Evolutionary conservation across 2,797 vertebrate species (phyloP).

Genomic region (Acropternis orthonyx): DNA sequence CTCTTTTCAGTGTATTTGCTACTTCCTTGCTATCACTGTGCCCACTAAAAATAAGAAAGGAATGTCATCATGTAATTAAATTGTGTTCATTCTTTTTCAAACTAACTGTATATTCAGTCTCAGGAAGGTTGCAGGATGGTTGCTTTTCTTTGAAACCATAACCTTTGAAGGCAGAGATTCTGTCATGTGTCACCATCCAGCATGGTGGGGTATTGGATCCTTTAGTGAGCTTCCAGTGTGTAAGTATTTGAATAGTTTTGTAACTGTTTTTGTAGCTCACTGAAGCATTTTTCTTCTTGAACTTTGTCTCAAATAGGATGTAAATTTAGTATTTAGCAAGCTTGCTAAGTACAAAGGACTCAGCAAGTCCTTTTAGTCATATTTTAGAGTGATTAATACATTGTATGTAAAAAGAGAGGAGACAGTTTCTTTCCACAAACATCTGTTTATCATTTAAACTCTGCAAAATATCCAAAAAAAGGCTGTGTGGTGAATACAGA

Average conservation of each 20-base stretch:
- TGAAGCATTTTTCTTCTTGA: conserved; percentile 37
- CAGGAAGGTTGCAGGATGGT: background rate
- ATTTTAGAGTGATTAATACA: conserved; percentile 65
- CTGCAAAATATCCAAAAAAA: conserved; percentile 37
- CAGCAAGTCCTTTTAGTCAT: conserved; percentile 57
- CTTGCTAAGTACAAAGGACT: conserved; percentile 33
- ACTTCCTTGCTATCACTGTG: background rate
- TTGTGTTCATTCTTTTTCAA: background rate
- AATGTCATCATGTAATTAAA: background rate
- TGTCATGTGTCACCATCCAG: background rate
- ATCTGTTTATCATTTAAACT: conserved; percentile 69
- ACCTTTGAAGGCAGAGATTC: background rate
- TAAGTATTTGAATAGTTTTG: background rate
- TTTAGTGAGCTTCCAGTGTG: background rate
- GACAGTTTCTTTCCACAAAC: conserved; percentile 38
- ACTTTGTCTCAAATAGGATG: conserved; percentile 16
- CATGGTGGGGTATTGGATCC: background rate
- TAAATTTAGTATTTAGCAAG: conserved; percentile 47
- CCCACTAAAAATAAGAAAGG: background rate
- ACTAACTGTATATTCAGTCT: background rate
- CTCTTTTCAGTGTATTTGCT: background rate
- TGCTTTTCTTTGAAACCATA: background rate
- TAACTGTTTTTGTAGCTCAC: background rate
- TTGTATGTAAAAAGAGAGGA: conserved; percentile 25
- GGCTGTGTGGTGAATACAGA: conserved; percentile 22